A percentile compares a stretch with the other conserved stretches of the same genome.
Conservation (phyloP, 2,888 invertebrate genomes). For the Zootermopsis nevadensis region DNA sequence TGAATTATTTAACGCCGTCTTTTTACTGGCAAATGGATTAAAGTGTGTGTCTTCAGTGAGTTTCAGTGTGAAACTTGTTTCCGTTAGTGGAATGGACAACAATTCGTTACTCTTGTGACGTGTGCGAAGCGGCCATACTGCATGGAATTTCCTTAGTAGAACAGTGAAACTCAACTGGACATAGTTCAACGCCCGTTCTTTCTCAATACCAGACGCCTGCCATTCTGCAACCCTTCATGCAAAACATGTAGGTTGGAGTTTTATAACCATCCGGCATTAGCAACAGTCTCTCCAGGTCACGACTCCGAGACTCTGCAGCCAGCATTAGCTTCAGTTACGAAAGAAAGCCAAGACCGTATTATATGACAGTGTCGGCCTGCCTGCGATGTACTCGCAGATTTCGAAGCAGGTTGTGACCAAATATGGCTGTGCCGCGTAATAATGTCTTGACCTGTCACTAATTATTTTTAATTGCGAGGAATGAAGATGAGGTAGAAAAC, state of each 20-base stretch:
- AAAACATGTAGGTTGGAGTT: neutral
- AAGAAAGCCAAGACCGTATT: too few species aligned
- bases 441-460: too few species aligned
- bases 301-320: neutral
- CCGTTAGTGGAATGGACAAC: neutral
- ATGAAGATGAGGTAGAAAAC: too few species aligned
- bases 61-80: neutral
- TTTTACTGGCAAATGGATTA: too few species aligned
- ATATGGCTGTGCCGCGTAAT: too few species aligned
- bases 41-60: too few species aligned
- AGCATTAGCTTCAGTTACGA: too few species aligned
- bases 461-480: too few species aligned
- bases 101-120: neutral
- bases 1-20: too few species aligned
- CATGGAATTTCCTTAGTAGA: constrained; percentile 3
- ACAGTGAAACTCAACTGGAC: constrained; percentile 20
- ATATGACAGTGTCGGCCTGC: too few species aligned
- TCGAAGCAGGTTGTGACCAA: too few species aligned
- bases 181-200: constrained; percentile 35
- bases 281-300: neutral
- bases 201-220: constrained; percentile 1
- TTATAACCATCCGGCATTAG: neutral
- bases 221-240: neutral
- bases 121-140: neutral
- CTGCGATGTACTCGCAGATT: too few species aligned